Conservation (phyloP, 1,140 invertebrate species). For the Macrobrachium nipponense region DNA sequence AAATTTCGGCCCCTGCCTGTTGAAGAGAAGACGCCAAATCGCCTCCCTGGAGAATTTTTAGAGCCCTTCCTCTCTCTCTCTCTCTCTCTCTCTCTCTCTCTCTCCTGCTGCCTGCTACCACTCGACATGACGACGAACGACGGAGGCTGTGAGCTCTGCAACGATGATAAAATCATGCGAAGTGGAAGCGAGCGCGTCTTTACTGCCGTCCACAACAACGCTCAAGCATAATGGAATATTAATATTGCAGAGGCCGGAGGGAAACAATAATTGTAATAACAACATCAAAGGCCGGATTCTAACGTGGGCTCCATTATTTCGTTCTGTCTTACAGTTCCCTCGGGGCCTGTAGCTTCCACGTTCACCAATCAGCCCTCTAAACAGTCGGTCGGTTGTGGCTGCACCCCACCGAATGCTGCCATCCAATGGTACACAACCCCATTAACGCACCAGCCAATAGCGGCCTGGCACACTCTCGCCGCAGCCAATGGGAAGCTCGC, state of each 20-base stretch:
- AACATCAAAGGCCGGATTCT: conserved; percentile 46
- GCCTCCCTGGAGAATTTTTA: too few species aligned
- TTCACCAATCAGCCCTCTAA: conserved; percentile 33
- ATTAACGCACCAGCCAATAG: neutral
- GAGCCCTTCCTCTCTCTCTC: neutral
- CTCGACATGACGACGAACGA: neutral
- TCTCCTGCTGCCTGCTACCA: neutral
- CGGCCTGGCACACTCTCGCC: too few species aligned
- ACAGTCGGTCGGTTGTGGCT: conserved; percentile 4
- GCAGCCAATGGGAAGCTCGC: conserved; percentile 10
- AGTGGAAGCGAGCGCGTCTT: too few species aligned
- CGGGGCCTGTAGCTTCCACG: conserved; percentile 1
- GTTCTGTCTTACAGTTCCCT: conserved; percentile 32
- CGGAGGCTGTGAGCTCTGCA: too few species aligned
- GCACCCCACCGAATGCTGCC: conserved; percentile 12
- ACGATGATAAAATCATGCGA: too few species aligned
- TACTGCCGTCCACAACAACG: neutral
- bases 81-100: neutral
- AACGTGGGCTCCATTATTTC: conserved; percentile 49
- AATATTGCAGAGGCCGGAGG: conserved; percentile 63
- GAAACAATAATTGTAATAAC: conserved; percentile 56
- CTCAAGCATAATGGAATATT: conserved; percentile 42
- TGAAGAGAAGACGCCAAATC: too few species aligned
- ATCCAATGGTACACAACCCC: conserved; percentile 21
- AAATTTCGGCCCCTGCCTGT: too few species aligned